Base-by-base conservation (phyloP, 1,140 invertebrate species). In the Halictus rubicundus region DNA sequence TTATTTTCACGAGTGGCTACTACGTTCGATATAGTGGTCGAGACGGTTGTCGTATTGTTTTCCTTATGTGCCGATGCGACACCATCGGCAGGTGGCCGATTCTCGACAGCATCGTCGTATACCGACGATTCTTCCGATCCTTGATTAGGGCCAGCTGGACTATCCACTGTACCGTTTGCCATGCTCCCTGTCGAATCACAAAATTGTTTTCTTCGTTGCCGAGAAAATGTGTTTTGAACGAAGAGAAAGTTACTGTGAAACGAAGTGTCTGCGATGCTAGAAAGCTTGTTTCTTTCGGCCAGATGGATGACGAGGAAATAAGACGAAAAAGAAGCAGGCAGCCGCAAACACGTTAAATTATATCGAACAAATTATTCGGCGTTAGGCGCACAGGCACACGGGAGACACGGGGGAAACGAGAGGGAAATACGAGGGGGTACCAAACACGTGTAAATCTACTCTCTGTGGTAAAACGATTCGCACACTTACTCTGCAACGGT, bases 91-190 rank as follows among this genome's bases (percentile, higher is more conserved):
- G 84, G 77, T 39, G 86, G 78, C 42, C 90, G 88, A 84, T 94
- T 94, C 52, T 95, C 95, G 3, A 94, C 94, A 21, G 95, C 94
- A 89, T 96, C 95, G 85, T 95, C 95, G 88, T 95, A 95, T 21
- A 95, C 88, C 16, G 95, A 95, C 0, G 94, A 92, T 68, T 96
- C 95, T 54, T 95, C 95, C 69, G 81, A 85, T 25, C 90, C 92
- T 16, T 93, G 92, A 90, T 94, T 94, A 46, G 93, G 92, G 90
- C 94, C 93, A 42, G 92, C 90, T 16, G 93, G 92, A 83, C 93
- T 94, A 54, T 93, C 92, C 25, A 92, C 90, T 70, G 92, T 94
- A 77, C 94, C 94, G 59, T 93, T 93, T 1, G 89, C 89, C 73
- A 92, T 87, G 88, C 91, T 93, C 85, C 88, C 92, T 93, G 60